Evolutionary conservation across 2,888 invertebrate species (phyloP).

Genomic region (Camptogramma bilineatum): DNA sequence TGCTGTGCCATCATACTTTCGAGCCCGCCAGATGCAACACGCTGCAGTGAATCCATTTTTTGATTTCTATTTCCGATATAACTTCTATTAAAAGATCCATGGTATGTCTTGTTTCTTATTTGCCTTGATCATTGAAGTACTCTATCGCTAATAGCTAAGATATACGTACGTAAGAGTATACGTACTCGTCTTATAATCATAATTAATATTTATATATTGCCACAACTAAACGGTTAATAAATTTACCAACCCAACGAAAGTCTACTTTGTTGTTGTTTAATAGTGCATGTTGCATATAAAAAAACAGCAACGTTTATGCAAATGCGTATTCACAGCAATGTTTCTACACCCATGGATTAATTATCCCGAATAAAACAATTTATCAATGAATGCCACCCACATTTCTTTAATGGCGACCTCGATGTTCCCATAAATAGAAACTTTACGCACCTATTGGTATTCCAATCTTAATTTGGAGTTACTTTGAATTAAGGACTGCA

Average conservation of each 20-base stretch:
- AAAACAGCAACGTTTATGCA: neutral
- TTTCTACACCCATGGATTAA: neutral
- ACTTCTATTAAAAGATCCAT: constrained; percentile 30
- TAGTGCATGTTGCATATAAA: neutral
- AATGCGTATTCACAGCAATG: neutral
- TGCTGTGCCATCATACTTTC: constrained; percentile 80
- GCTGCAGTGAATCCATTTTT: constrained; percentile 60
- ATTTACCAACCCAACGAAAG: too few relatives aligned
- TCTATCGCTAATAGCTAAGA: neutral
- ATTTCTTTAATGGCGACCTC: constrained; percentile 14
- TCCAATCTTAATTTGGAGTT: neutral
- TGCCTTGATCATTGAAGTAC: neutral
- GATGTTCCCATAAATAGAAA: neutral
- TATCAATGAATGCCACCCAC: constrained; percentile 13
- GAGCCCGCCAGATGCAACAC: constrained; percentile 70
- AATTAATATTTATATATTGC: too few relatives aligned
- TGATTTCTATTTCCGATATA: constrained; percentile 61
- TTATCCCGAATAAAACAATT: constrained; percentile 3
- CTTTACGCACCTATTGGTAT: neutral
- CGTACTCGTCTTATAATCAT: too few relatives aligned
- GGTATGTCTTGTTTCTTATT: neutral
- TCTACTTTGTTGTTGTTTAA: neutral
- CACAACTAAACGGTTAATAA: neutral
- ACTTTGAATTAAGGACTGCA: neutral
- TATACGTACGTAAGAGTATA: neutral